Evolutionary conservation across 2,797 vertebrate genomes (phyloP).

Genomic region (Sebastes jordani): DNA sequence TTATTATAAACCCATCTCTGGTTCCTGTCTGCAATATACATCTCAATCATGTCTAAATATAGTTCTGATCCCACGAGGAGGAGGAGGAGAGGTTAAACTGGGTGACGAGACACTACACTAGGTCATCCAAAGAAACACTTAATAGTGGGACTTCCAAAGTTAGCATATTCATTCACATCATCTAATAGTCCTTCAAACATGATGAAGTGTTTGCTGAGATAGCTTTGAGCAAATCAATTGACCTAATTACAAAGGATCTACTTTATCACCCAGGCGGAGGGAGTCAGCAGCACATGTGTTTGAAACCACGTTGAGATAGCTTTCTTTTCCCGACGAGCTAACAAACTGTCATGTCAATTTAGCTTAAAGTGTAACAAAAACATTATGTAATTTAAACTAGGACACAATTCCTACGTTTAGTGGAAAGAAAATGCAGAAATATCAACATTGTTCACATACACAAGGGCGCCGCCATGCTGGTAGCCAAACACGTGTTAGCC

Average conservation of each 20-base stretch:
- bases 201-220: rapidly evolving
- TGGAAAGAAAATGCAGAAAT: rapidly evolving
- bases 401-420: rapidly evolving
- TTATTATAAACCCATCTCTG: not conserved
- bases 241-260: not conserved
- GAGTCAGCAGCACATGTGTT: constrained; percentile 5
- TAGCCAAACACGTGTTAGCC: constrained; percentile 57
- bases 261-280: not conserved
- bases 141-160: not conserved
- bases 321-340: rapidly evolving
- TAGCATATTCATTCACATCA: too few species aligned
- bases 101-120: not conserved
- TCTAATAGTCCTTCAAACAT: not conserved
- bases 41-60: not conserved
- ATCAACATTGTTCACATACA: not conserved
- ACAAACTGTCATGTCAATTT: rapidly evolving
- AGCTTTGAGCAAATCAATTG: not conserved
- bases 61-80: not conserved
- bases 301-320: constrained; percentile 9
- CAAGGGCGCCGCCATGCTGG: constrained; percentile 68
- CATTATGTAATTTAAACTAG: too few species aligned
- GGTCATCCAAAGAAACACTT: not conserved
- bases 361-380: rapidly evolving
- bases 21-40: not conserved
- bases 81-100: not conserved